A percentile compares a stretch with the other conserved stretches of the same genome.
Evolutionary conservation across 2,797 vertebrate species (phyloP).

Genomic region (Enoplosus armatus): DNA sequence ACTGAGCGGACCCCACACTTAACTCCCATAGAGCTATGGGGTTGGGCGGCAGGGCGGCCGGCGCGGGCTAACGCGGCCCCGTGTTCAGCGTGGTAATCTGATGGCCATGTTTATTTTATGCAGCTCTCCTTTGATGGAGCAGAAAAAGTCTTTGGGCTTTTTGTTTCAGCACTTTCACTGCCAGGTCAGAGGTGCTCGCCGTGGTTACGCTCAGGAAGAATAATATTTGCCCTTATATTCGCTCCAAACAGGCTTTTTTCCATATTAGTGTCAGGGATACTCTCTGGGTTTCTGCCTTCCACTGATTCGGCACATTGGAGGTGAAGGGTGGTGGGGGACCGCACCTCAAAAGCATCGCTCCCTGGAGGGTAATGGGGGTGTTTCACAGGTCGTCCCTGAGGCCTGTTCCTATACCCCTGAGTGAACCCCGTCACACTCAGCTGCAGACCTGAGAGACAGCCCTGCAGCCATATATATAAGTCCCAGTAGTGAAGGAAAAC

Average conservation of each 20-base stretch:
- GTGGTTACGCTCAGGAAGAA: constrained; percentile 91
- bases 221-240: constrained; percentile 90
- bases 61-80: constrained; percentile 81
- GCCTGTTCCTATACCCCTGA: constrained; percentile 61
- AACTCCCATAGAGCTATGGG: constrained; percentile 83
- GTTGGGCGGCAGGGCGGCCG: constrained; percentile 79
- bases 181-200: constrained; percentile 88
- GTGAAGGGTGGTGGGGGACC: constrained; percentile 70
- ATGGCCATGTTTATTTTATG: constrained; percentile 91
- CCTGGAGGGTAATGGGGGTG: constrained; percentile 66
- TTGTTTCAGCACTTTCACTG: constrained; percentile 88
- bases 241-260: constrained; percentile 89
- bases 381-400: constrained; percentile 65
- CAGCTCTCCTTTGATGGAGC: constrained; percentile 88
- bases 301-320: constrained; percentile 81
- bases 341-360: constrained; percentile 71
- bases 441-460: constrained; percentile 55
- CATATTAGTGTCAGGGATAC: constrained; percentile 89
- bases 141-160: constrained; percentile 90
- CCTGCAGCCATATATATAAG: constrained; percentile 62
- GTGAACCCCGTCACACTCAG: constrained; percentile 61
- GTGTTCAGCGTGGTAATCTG: constrained; percentile 89
- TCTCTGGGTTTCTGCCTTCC: constrained; percentile 80
- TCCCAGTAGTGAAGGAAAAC: constrained; percentile 78
- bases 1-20: constrained; percentile 90